These are phyloP conservation scores for Icerya purchasi DNA, from an alignment of 2,888 invertebrate species.

Conservation along the genomic window DNA sequence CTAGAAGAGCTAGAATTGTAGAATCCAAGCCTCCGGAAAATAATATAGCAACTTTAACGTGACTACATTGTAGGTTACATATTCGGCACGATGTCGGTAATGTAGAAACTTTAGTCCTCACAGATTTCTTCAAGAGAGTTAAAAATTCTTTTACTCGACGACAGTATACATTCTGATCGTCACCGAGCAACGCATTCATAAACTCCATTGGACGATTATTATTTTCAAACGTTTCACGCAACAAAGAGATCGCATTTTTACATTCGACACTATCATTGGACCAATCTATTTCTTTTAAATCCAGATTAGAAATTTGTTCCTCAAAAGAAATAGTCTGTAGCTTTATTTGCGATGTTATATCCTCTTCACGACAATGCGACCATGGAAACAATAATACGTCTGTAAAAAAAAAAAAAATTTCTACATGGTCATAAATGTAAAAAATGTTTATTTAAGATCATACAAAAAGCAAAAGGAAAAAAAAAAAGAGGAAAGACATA, in stretches of 20 bases:
- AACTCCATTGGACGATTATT: too few relatives aligned
- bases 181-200: too few relatives aligned
- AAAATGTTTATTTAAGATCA: too few relatives aligned
- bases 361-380: slow-evolving; percentile 3
- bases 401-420: slow-evolving; percentile 3
- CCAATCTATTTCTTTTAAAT: neutral
- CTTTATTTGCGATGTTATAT: neutral
- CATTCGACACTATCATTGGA: neutral
- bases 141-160: neutral
- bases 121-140: slow-evolving; percentile 31
- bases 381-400: slow-evolving; percentile 5
- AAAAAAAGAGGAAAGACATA: too few relatives aligned
- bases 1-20: slow-evolving; percentile 62
- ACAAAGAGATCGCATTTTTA: too few relatives aligned
- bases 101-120: slow-evolving; percentile 35
- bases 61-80: slow-evolving; percentile 26
- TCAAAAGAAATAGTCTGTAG: neutral
- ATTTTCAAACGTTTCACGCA: too few relatives aligned
- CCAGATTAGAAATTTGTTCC: neutral
- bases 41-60: slow-evolving; percentile 52
- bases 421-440: too few relatives aligned
- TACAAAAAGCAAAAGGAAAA: too few relatives aligned
- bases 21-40: slow-evolving; percentile 97
- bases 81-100: slow-evolving; percentile 30
- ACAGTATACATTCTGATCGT: too few relatives aligned